Base-by-base conservation (phyloP, 2,113 vertebrate genomes). In the Spizaetus ornatus region DNA sequence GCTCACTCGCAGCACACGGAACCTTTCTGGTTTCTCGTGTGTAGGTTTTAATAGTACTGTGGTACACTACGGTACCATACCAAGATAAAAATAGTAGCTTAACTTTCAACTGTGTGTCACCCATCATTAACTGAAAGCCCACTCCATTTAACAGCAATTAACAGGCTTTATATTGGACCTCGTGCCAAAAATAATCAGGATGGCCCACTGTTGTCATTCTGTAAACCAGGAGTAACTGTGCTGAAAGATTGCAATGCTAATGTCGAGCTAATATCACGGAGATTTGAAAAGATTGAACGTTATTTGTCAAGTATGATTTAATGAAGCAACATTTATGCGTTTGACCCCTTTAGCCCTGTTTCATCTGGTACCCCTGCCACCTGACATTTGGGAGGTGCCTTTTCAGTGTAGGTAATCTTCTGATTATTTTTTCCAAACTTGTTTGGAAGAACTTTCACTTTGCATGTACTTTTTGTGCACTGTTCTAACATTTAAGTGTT, bases 1-100 rank as follows among this genome's bases (percentile, higher is more conserved):
- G 40, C 71, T 47, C 2, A 0, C 63, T 32, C 16, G 1, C 27
- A 10, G 43, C 50, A 6, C 48, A 4, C 16, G 0, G 10, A 36
- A 12, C 42, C 65, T 23, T 15, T 7, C 61, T 29, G 13, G 21
- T 13, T 19, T 61, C 11, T 14, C 13, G 8, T 18, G 4, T 1
- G 9, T 7, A 7, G 18, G 43, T 19, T 29, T 21, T 45, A 17
- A 12, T 7, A 26, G 48, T 5, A 0, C 3, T 9, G 18, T 17
- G 52, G 29, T 38, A 48, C n/a, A 4, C 66, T 4, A 1, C 2
- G 25, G 16, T 50, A 10, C 63, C 5, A 1, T 13, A 15, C 9
- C 13, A 23, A 27, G 76, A 15, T 43, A 21, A 69, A 63, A 76
- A 43, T 0, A n/a, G 48, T 5, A 50, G 29, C 25, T 67, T 18